These are phyloP conservation scores for Ranitomeya imitator DNA, from an alignment of 2,113 vertebrate species.

Conservation along the genomic window DNA sequence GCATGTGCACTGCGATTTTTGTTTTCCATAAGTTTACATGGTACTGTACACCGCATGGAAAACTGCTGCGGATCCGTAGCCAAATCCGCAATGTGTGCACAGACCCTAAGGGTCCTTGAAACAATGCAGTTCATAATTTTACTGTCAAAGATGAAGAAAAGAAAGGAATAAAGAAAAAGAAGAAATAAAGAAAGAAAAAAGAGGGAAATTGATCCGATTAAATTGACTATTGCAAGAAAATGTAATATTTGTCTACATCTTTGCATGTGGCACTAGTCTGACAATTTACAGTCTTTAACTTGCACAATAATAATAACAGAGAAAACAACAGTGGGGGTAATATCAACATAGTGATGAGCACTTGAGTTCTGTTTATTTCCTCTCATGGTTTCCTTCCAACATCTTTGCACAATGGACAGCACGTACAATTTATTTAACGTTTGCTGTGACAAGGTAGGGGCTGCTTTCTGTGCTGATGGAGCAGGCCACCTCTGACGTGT, in stretches of 20 bases:
- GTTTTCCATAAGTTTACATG: no score
- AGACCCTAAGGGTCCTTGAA: neutral
- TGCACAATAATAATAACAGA: neutral
- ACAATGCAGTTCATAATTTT: neutral
- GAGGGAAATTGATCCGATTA: no score
- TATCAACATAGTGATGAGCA: conserved; percentile 51
- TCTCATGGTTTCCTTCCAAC: conserved; percentile 50
- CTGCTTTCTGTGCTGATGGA: neutral
- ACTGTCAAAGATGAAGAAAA: neutral
- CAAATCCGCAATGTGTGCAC: no score
- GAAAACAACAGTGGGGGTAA: conserved; percentile 51
- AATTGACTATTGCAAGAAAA: neutral
- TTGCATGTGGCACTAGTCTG: neutral
- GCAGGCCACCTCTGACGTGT: neutral
- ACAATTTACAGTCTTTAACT: neutral
- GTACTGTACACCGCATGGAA: no score
- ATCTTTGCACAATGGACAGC: conserved; percentile 46
- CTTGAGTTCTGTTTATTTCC: conserved; percentile 53
- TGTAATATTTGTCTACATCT: neutral
- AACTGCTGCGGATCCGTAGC: no score
- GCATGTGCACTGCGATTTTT: no score
- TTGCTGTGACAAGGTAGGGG: neutral
- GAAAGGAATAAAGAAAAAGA: no score
- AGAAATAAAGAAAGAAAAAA: no score
- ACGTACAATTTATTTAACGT: conserved; percentile 32